Conservation (phyloP, 2,113 vertebrate species). For the Sminthopsis crassicaudata region DNA sequence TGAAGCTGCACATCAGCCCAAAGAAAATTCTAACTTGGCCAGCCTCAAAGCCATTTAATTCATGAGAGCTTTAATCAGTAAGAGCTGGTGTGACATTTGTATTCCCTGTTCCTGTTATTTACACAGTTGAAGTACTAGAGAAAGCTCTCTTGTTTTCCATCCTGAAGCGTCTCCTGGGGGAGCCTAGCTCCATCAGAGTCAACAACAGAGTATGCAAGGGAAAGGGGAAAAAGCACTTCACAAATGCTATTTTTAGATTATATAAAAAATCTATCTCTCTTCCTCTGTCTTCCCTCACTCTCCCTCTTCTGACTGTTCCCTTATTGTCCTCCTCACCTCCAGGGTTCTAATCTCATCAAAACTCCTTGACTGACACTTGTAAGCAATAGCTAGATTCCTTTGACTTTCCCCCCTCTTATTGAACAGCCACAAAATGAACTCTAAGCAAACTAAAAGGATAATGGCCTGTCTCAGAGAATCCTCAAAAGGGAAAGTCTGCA, state of each 20-base stretch:
- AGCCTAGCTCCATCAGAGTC: slow-evolving; percentile 42
- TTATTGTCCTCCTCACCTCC: neutral
- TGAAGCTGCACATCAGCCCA: neutral
- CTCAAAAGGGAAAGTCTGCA: slow-evolving; percentile 21
- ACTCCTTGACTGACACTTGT: slow-evolving; percentile 49
- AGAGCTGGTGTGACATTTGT: slow-evolving; percentile 30
- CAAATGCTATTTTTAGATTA: slow-evolving; percentile 57
- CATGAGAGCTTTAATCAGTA: slow-evolving; percentile 34
- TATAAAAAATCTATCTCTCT: slow-evolving; percentile 28
- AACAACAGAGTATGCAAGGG: slow-evolving; percentile 19
- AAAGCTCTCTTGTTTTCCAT: slow-evolving; percentile 23
- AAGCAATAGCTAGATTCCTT: slow-evolving; percentile 19
- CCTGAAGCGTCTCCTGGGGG: slow-evolving; percentile 9
- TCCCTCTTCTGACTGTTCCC: neutral
- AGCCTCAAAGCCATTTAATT: slow-evolving; percentile 14
- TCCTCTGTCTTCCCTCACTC: slow-evolving; percentile 11
- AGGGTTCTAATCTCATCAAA: slow-evolving; percentile 52
- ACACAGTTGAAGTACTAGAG: slow-evolving; percentile 48
- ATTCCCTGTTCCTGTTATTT: slow-evolving; percentile 41
- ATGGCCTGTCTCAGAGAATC: neutral
- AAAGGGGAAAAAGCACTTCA: neutral
- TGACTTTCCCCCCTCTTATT: neutral
- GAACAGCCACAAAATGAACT: neutral
- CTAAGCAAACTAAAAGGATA: neutral
- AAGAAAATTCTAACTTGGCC: neutral